Conservation (phyloP, 2,113 vertebrate genomes). For the Lophius piscatorius region DNA sequence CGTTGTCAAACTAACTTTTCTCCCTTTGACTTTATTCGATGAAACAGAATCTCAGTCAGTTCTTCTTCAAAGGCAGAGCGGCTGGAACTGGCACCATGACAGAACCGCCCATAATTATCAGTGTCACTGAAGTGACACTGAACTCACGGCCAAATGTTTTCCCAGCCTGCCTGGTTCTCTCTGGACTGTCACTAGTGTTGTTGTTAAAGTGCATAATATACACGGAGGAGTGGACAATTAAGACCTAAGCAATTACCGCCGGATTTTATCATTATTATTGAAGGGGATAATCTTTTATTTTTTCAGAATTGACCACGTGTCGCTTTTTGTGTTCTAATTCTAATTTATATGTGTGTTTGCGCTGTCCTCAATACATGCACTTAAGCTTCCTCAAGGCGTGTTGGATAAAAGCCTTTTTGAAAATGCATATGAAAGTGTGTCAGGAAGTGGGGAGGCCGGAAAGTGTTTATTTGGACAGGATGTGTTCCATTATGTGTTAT, state of each 20-base stretch:
- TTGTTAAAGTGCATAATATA: conserved; percentile 9
- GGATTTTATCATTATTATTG: conserved; percentile 16
- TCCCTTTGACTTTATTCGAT: background rate
- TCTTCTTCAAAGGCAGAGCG: conserved; percentile 10
- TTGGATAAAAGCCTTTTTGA: conserved; percentile 63
- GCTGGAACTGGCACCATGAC: conserved; percentile 8
- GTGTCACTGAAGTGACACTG: conserved; percentile 21
- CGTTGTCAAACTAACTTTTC: conserved; percentile 21
- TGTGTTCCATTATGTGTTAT: conserved; percentile 52
- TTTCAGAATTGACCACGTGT: conserved; percentile 9
- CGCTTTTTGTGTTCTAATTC: conserved; percentile 24
- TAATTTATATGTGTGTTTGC: conserved; percentile 10
- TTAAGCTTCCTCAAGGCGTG: conserved; percentile 63
- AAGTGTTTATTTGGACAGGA: conserved; percentile 55
- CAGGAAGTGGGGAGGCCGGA: conserved; percentile 58
- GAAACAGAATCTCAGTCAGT: conserved; percentile 31
- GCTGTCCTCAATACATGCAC: conserved; percentile 44
- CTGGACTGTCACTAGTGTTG: conserved; percentile 3
- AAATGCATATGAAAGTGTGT: conserved; percentile 59
- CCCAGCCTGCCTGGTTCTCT: background rate
- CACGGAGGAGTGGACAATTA: conserved; percentile 39
- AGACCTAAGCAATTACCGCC: conserved; percentile 7
- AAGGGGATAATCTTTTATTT: conserved; percentile 8
- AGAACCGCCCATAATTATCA: conserved; percentile 18
- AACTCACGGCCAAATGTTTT: conserved; percentile 22